Evolutionary conservation across 2,113 vertebrate species (phyloP).

Genomic region (Peucedramus taeniatus): DNA sequence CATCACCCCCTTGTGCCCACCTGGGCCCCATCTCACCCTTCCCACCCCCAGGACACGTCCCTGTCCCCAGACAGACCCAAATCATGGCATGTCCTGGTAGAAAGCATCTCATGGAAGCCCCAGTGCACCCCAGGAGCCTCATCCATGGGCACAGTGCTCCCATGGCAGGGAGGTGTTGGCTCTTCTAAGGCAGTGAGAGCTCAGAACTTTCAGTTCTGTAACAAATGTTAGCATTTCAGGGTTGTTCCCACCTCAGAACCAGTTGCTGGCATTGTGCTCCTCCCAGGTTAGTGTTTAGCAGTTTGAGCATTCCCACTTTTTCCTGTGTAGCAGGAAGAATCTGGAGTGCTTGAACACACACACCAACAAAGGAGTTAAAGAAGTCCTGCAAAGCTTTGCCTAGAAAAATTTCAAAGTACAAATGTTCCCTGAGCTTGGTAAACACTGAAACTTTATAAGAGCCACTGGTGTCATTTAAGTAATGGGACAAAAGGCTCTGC

Average conservation of each 20-base stretch:
- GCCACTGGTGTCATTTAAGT: not conserved
- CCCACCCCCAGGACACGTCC: fast-evolving
- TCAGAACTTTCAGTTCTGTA: not conserved
- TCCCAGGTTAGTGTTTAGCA: fast-evolving
- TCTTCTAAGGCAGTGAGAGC: not conserved
- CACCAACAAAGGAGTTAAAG: not conserved
- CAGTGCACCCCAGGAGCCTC: not conserved
- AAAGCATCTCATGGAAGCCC: not conserved
- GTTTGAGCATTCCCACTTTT: not conserved
- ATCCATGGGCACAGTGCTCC: fast-evolving
- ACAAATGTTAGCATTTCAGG: not conserved
- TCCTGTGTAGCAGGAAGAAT: not conserved
- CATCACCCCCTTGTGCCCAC: not conserved
- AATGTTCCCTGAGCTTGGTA: not conserved
- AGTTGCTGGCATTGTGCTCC: not conserved
- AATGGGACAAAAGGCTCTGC: not conserved
- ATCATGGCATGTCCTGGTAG: fast-evolving
- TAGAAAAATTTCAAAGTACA: not conserved
- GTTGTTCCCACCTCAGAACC: not conserved
- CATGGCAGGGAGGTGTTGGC: fast-evolving
- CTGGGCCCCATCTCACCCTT: not conserved
- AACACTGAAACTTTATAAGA: not conserved
- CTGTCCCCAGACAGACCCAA: fast-evolving
- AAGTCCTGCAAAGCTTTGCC: not conserved
- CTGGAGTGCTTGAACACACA: not conserved